A percentile compares a stretch with the other conserved stretches of the same genome.
Conservation (phyloP, 2,113 vertebrate genomes). For the Odocoileus hemionus region DNA sequence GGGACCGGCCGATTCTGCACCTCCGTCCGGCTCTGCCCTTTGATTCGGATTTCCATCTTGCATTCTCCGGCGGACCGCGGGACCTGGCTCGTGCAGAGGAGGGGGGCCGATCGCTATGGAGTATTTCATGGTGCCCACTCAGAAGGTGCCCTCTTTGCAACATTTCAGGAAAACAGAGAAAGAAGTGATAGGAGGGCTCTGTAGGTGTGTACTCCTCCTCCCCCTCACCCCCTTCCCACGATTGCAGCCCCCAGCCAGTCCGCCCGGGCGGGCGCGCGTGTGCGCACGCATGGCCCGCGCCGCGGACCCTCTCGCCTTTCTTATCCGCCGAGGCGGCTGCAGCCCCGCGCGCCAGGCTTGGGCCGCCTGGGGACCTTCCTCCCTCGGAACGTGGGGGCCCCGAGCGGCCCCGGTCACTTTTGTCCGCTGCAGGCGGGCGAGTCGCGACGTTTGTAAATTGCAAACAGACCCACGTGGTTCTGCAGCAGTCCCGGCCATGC, state of each 20-base stretch:
- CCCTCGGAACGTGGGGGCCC: slow-evolving; percentile 21
- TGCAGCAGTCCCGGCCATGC: slow-evolving; percentile 78
- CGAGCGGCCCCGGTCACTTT: slow-evolving; percentile 66
- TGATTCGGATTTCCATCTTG: slow-evolving; percentile 72
- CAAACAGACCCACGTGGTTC: slow-evolving; percentile 96
- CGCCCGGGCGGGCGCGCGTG: slow-evolving; percentile 60
- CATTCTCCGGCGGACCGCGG: slow-evolving; percentile 65
- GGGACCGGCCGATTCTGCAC: slow-evolving; percentile 74
- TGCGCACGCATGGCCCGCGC: slow-evolving; percentile 70
- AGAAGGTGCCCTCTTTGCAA: slow-evolving; percentile 97
- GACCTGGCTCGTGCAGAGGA: slow-evolving; percentile 67
- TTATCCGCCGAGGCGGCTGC: slow-evolving; percentile 50
- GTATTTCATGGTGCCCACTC: slow-evolving; percentile 98
- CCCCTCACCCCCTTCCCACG: slow-evolving; percentile 63
- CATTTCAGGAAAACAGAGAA: slow-evolving; percentile 98
- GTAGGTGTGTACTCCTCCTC: slow-evolving; percentile 88
- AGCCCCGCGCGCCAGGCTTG: neutral
- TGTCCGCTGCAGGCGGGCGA: slow-evolving; percentile 73
- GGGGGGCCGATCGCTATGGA: slow-evolving; percentile 86
- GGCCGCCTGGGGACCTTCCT: slow-evolving; percentile 11
- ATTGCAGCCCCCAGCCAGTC: slow-evolving; percentile 63
- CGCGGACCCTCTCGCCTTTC: slow-evolving; percentile 61
- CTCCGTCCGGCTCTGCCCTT: slow-evolving; percentile 71
- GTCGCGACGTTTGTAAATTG: slow-evolving; percentile 84
- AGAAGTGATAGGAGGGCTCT: slow-evolving; percentile 96